These are phyloP conservation scores for Neolamprologus hecqui DNA, from an alignment of 2,113 vertebrate species.

Conservation along the genomic window DNA sequence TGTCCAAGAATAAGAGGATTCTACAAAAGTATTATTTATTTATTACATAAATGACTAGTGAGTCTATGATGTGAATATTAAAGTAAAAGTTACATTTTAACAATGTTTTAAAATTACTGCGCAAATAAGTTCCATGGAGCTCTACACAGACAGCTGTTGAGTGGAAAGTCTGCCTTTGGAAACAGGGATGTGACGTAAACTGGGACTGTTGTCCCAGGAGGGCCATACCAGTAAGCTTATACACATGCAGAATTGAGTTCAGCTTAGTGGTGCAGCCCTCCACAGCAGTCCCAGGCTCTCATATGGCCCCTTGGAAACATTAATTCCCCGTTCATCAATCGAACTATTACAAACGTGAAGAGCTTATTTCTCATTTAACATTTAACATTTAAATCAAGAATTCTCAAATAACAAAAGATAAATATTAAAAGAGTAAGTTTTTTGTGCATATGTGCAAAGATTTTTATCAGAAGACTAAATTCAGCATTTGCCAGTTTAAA, in stretches of 20 bases:
- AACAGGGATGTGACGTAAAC: not conserved
- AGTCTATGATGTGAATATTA: not conserved
- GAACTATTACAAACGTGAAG: accelerated
- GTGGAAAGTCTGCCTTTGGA: not conserved
- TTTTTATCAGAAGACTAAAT: not conserved
- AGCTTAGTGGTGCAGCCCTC: not conserved
- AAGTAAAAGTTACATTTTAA: not conserved
- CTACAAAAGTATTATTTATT: not conserved
- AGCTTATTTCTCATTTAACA: no score
- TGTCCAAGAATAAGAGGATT: not conserved
- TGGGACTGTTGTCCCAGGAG: not conserved
- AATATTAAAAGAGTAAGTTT: accelerated
- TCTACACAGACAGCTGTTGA: not conserved
- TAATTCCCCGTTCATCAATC: accelerated
- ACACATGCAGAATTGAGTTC: not conserved
- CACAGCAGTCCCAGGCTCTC: not conserved
- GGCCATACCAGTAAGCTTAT: not conserved
- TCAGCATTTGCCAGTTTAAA: not conserved
- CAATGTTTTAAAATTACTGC: not conserved
- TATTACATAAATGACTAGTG: accelerated
- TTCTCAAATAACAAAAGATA: not conserved
- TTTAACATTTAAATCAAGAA: not conserved
- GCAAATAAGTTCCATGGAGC: not conserved
- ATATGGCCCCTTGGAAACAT: accelerated
- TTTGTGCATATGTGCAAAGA: accelerated